phyloP scores from a whole-genome alignment of 2,797 vertebrate genomes.

The Bradypus variegatus region DNA sequence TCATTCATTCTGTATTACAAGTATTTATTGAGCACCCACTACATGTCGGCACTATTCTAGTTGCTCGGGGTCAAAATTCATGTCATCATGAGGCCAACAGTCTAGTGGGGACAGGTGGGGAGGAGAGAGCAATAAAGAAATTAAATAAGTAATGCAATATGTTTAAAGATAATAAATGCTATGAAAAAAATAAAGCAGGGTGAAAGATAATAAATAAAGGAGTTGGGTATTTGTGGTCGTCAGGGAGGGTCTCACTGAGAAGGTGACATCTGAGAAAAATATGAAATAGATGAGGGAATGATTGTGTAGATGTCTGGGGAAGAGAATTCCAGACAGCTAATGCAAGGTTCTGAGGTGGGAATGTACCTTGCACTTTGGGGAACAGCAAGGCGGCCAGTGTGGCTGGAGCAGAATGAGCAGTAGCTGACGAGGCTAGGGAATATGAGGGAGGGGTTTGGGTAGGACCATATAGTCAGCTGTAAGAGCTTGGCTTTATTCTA shows the following conservation, averaged over 20 bases:
- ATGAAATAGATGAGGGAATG: not conserved
- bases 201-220: not conserved
- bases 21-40: not conserved
- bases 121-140: not conserved
- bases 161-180: not conserved
- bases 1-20: not conserved
- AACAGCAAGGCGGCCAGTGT: not conserved
- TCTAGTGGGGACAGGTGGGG: not conserved
- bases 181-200: not conserved
- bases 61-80: not conserved
- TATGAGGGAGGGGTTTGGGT: not conserved
- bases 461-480: not conserved
- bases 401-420: not conserved
- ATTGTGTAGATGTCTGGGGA: not conserved
- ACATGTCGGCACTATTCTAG: not conserved
- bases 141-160: not conserved
- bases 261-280: not conserved
- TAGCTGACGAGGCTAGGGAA: not conserved
- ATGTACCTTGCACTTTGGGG: not conserved
- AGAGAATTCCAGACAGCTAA: not conserved
- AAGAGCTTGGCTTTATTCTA: not conserved
- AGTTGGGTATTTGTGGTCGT: not conserved
- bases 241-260: not conserved
- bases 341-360: not conserved
- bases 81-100: not conserved